These are phyloP conservation scores for Drosophila affinis DNA, from an alignment of 2,888 invertebrate species.

Conservation along the genomic window DNA sequence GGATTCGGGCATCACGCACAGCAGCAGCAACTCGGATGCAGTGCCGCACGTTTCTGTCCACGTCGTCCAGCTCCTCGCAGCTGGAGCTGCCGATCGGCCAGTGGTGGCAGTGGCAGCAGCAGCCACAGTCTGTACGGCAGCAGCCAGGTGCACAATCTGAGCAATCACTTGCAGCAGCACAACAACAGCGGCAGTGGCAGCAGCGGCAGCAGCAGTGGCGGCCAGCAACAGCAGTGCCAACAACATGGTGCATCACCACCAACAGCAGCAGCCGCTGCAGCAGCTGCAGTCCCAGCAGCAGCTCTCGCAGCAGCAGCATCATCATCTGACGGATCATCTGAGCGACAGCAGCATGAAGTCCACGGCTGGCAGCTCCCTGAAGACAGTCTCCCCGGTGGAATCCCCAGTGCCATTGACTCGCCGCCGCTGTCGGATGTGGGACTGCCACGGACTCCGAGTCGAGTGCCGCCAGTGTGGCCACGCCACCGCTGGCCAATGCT, in stretches of 20 bases:
- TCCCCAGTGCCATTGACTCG: conserved; percentile 84
- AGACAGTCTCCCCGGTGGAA: conserved; percentile 83
- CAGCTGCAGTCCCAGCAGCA: conserved; percentile 80
- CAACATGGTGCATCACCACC: conserved; percentile 14
- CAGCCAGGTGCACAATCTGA: conserved; percentile 68
- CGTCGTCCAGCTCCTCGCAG: conserved; percentile 84
- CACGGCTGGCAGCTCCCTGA: conserved; percentile 57
- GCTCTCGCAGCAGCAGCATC: conserved; percentile 57
- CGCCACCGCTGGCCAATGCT: conserved; percentile 76
- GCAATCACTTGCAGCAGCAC: conserved; percentile 73
- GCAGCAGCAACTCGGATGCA: conserved; percentile 83
- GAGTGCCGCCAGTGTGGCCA: conserved; percentile 78
- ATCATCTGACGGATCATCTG: conserved; percentile 74
- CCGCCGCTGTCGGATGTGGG: conserved; percentile 84
- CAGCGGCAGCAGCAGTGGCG: conserved; percentile 69
- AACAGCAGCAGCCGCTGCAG: conserved; percentile 41
- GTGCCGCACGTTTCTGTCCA: conserved; percentile 83
- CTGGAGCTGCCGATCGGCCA: conserved; percentile 80
- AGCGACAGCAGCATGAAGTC: conserved; percentile 82
- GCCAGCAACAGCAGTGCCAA: conserved; percentile 47
- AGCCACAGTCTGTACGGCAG: conserved; percentile 64
- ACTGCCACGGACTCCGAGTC: conserved; percentile 83
- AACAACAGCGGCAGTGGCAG: conserved; percentile 66
- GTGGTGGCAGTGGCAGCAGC: conserved; percentile 72
- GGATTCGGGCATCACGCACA: conserved; percentile 93